These are phyloP conservation scores for Tenualosa ilisha DNA, from an alignment of 2,797 vertebrate genomes.

Conservation along the genomic window DNA sequence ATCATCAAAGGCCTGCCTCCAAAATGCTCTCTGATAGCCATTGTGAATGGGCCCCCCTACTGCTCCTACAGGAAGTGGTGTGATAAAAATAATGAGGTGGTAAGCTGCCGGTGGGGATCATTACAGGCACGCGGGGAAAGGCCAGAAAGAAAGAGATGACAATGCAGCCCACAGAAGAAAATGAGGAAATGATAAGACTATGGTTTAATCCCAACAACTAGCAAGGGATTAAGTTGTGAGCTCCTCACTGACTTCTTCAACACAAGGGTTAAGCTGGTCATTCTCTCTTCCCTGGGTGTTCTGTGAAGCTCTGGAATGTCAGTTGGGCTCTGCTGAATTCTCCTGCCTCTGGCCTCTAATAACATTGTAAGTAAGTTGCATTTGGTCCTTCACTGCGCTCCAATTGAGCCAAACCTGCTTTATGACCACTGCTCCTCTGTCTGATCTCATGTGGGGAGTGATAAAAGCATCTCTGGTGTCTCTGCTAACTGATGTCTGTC, in stretches of 20 bases:
- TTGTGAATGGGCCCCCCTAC: constrained; percentile 29
- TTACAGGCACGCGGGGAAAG: constrained; percentile 26
- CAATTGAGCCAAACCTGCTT: neutral
- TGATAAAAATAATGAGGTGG: constrained; percentile 50
- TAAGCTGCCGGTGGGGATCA: constrained; percentile 47
- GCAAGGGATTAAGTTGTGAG: constrained; percentile 70
- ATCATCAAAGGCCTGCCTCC: constrained; percentile 24
- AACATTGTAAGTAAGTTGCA: constrained; percentile 46
- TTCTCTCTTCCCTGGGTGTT: constrained; percentile 31
- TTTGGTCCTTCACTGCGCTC: constrained; percentile 4
- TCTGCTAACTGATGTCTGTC: constrained; percentile 44
- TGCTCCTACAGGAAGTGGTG: constrained; percentile 34
- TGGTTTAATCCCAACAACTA: constrained; percentile 71
- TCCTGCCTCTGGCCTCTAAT: constrained; percentile 43
- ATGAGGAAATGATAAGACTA: constrained; percentile 36
- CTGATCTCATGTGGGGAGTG: constrained; percentile 48
- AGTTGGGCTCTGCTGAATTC: neutral
- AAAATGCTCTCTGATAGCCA: constrained; percentile 28
- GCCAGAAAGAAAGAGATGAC: constrained; percentile 60
- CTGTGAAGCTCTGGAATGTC: neutral
- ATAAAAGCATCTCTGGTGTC: constrained; percentile 36
- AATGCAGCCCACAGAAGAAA: constrained; percentile 44
- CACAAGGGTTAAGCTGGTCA: constrained; percentile 66
- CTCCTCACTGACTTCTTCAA: constrained; percentile 54
- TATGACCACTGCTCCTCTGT: constrained; percentile 19